Evolutionary conservation across 2,797 vertebrate genomes (phyloP), one percentile per base, ranked within the genome.

Genomic region (Saxicola maurus): DNA sequence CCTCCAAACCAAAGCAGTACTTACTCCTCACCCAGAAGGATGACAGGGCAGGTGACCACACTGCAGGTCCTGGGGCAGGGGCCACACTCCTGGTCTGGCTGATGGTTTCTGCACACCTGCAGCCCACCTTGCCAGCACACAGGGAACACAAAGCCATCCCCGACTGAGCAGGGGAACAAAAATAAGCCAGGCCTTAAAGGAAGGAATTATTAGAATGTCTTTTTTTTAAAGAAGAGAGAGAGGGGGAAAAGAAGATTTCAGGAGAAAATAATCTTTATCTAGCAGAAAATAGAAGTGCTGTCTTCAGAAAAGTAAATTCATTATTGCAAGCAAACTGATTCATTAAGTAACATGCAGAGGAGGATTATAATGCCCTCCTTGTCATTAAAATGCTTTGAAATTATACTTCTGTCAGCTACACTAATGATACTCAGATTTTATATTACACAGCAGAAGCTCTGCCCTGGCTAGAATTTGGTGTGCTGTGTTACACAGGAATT

Each of bases 321-420:
- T 75, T 92, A 94, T 62, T 87, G 60, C 18, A 88, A 80, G 71
- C 35, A 91, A 92, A 91, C 82, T 38, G 78, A 94, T 90, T 94
- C 89, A 94, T 74, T 86, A 94, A 92, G 53, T 71, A 93, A 79
- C 21, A 51, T 35, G 77, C 30, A 95, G 74, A 52, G 71, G 81
- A 95, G 46, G 77, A 87, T 74, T 87, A 71, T 73, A 93, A 83
- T 78, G 73, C 42, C n/a, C 65, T 79, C 55, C 77, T 86, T 87
- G 74, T 87, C 85, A 95, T 89, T 89, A 94, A 93, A 93, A 92
- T 80, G 38, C 71, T 93, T 91, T 87, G 80, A 92, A 91, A 95
- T 46, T 80, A 61, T 55, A 89, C 43, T 89, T 91, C 87, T 89
- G 24, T 88, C 93, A 84, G 56, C 82, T 67, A 84, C 35, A 3